Evolutionary conservation across 2,888 invertebrate species (phyloP).

Genomic region (Mechanitis mazaeus): DNA sequence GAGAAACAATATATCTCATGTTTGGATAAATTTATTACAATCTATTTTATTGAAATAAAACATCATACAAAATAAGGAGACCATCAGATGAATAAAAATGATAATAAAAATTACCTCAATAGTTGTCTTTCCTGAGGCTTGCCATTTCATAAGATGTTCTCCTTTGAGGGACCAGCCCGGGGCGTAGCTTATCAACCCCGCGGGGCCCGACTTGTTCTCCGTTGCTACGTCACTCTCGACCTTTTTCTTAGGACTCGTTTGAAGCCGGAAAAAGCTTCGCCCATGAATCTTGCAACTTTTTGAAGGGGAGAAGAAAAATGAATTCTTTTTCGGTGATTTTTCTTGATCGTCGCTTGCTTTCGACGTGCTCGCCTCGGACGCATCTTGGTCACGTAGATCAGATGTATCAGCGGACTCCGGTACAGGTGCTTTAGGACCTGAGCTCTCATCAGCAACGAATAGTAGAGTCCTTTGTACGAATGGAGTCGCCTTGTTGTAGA

Average conservation of each 20-base stretch:
- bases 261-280: conserved; percentile 72
- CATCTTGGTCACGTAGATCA: conserved; percentile 35
- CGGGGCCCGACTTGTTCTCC: conserved; percentile 35
- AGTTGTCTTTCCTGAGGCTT: conserved; percentile 76
- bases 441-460: conserved; percentile 68
- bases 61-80: neutral
- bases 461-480: conserved; percentile 70
- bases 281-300: conserved; percentile 73
- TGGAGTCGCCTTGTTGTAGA: conserved; percentile 72
- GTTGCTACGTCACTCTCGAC: conserved; percentile 45
- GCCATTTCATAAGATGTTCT: conserved; percentile 79
- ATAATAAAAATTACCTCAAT: conserved; percentile 64
- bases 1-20: too few relatives aligned
- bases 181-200: conserved; percentile 77
- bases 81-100: conserved; percentile 19
- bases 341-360: conserved; percentile 64
- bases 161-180: conserved; percentile 79
- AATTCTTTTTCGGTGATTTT: conserved; percentile 71
- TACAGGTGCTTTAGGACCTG: conserved; percentile 50
- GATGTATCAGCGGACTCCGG: conserved; percentile 33
- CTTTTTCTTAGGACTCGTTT: conserved; percentile 72
- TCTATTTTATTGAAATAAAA: neutral
- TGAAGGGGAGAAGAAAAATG: conserved; percentile 73
- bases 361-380: conserved; percentile 44
- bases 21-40: too few relatives aligned